phyloP scores from a whole-genome alignment of 2,113 vertebrate species.

The Paralichthys olivaceus region DNA sequence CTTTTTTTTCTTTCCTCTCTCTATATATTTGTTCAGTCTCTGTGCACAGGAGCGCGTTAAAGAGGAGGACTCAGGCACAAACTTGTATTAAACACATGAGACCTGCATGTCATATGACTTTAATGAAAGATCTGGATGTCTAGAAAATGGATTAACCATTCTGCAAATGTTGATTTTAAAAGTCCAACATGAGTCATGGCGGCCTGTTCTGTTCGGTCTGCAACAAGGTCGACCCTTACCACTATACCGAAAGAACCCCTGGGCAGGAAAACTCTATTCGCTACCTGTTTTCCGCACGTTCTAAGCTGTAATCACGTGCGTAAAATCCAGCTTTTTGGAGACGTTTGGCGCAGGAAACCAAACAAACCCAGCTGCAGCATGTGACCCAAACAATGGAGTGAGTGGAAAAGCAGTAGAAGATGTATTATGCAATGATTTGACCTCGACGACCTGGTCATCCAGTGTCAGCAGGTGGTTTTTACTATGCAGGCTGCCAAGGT shows the following conservation, averaged over 20 bases:
- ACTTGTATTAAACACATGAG: neutral
- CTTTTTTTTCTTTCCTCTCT: neutral
- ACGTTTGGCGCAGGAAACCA: neutral
- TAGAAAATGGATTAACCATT: neutral
- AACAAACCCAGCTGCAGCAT: neutral
- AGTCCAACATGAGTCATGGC: neutral
- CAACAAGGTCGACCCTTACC: neutral
- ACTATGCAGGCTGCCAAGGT: slow-evolving; percentile 21
- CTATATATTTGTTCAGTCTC: slow-evolving; percentile 31
- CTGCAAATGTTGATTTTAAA: neutral
- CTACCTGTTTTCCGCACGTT: neutral
- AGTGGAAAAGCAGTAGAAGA: neutral
- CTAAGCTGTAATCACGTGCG: neutral
- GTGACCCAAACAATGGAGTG: neutral
- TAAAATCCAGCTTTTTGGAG: neutral
- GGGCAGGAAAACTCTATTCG: neutral
- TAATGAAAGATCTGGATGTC: neutral
- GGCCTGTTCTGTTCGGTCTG: neutral
- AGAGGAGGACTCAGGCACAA: no score
- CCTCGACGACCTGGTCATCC: slow-evolving; percentile 7
- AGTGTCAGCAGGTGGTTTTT: slow-evolving; percentile 44
- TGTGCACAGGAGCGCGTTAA: neutral
- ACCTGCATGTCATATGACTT: neutral
- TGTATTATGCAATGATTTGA: slow-evolving; percentile 25
- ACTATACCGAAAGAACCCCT: neutral